Evolutionary conservation across 2,888 invertebrate species (phyloP), one percentile per base, ranked within the genome.

Genomic region (Trypoxylon attenuatum): DNA sequence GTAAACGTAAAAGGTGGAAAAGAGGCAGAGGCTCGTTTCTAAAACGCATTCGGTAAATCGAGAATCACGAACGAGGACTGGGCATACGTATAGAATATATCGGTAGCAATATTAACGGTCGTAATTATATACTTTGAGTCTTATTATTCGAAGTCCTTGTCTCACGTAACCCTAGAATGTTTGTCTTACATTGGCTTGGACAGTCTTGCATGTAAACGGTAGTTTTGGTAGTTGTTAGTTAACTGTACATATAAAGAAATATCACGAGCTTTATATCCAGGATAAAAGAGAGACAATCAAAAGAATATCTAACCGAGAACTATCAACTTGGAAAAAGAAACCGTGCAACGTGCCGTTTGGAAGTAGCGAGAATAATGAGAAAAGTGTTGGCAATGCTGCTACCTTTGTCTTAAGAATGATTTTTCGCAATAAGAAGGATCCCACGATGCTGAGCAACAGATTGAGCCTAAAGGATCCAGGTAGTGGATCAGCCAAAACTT

Each of bases 101-200:
- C 68, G 66, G 61, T 68, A 68, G 68, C 60, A 55, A 68, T 61
- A 60, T 74, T 69, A 70, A 72, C 74, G 70, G 64, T 60, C 70
- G 75, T 70, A 70, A 75, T 68, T 51, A 58, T 61, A 57, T 59
- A 61, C 57, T 57, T 49, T 70, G 59, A 67, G 19, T 65, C 55
- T 65, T 72, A 66, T 57, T 62, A 69, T 63, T 73, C 72, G 54
- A 63, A 72, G 65, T 76, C 76, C 76, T 76, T 76, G 69, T 76
- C 71, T 76, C 66, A 76, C 73, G 76, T 76, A 76, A 76, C 76
- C 73, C 76, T 76, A 76, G 76, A 76, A 76, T 76, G 76, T 76
- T 73, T 76, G 76, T 76, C 69, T 76, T 76, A 76, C 69, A 73
- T 76, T 76, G 76, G 76, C 73, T 76, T 76, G 73, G 76, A 72